These are phyloP conservation scores for Equus quagga DNA, from an alignment of 2,113 vertebrate genomes.

Conservation along the genomic window DNA sequence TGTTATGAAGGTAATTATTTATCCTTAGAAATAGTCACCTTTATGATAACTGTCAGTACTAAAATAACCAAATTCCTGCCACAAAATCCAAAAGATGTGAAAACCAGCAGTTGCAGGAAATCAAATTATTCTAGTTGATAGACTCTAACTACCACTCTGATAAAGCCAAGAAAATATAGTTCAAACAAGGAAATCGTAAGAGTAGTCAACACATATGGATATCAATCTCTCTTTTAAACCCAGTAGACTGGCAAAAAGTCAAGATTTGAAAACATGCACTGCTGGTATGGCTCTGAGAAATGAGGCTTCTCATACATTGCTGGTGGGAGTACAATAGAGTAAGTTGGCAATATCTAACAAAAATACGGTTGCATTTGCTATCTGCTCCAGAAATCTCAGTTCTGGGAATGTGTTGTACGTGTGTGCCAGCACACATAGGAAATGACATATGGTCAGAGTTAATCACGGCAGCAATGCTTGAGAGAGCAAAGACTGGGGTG, in stretches of 20 bases:
- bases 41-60: background rate
- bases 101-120: background rate
- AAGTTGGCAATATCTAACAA: background rate
- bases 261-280: background rate
- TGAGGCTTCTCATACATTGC: background rate
- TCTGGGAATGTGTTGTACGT: background rate
- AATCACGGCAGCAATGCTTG: background rate
- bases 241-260: background rate
- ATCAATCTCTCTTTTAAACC: background rate
- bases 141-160: background rate
- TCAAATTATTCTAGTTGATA: background rate
- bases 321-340: background rate
- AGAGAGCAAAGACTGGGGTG: background rate
- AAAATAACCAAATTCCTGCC: background rate
- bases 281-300: background rate
- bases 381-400: background rate
- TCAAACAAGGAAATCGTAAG: background rate
- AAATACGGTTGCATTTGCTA: background rate
- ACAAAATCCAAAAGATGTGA: background rate
- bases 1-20: background rate
- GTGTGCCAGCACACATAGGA: background rate
- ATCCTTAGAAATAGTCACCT: background rate
- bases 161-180: background rate
- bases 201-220: background rate
- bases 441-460: background rate